These are phyloP conservation scores for Metacarcinus magister DNA, from an alignment of 2,888 invertebrate genomes.

Conservation along the genomic window DNA sequence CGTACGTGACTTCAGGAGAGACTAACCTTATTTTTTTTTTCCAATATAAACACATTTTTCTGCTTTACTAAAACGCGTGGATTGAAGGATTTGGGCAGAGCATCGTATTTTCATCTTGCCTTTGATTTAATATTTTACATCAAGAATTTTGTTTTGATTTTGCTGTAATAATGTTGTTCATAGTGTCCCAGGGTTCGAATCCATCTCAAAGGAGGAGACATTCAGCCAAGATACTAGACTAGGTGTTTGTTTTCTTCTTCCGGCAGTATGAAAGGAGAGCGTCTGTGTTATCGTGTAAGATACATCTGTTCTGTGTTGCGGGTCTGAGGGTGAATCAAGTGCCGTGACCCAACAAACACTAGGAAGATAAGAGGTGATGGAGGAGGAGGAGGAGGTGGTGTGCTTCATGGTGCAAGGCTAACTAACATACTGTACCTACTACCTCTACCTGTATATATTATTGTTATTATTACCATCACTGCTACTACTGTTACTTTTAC, in stretches of 20 bases:
- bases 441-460: too few species aligned
- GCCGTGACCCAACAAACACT: too few species aligned
- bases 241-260: neutral
- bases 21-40: neutral
- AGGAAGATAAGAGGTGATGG: too few species aligned
- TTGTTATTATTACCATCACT: neutral
- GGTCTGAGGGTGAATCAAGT: too few species aligned
- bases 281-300: neutral
- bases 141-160: neutral
- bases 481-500: neutral
- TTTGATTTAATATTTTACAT: neutral
- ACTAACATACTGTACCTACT: too few species aligned
- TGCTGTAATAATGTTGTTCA: neutral
- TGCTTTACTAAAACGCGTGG: neutral
- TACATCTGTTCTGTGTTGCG: neutral
- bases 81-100: neutral
- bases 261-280: neutral
- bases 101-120: neutral
- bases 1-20: neutral
- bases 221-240: neutral
- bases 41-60: neutral
- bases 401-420: too few species aligned
- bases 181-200: neutral
- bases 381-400: too few species aligned
- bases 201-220: neutral